These are phyloP conservation scores for Pseudochirops corinnae DNA, from an alignment of 2,797 vertebrate genomes.

Conservation along the genomic window DNA sequence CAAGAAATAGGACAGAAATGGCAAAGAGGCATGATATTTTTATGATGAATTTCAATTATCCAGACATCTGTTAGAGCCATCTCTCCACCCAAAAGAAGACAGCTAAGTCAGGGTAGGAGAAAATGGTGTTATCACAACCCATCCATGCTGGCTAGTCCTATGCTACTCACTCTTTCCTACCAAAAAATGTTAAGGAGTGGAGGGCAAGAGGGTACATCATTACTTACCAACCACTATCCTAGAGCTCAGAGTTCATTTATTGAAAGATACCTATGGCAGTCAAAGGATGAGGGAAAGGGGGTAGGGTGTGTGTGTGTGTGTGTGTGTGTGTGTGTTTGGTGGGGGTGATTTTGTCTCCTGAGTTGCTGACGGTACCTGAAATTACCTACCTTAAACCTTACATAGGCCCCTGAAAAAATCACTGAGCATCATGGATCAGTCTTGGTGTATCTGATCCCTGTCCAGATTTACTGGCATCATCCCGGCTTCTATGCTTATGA, in stretches of 20 bases:
- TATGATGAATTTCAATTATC: neutral
- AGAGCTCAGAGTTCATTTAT: neutral
- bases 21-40: neutral
- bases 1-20: neutral
- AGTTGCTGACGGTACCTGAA: neutral
- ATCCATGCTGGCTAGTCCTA: neutral
- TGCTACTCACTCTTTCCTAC: neutral
- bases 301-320: too few species aligned
- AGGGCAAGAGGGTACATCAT: neutral
- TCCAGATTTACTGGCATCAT: too few species aligned
- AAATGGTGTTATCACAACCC: neutral
- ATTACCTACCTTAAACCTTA: neutral
- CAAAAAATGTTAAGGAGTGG: neutral
- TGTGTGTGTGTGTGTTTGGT: too few species aligned
- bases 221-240: neutral
- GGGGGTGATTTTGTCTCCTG: too few species aligned
- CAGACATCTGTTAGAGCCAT: neutral
- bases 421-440: too few species aligned
- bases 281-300: too few species aligned
- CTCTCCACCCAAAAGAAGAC: neutral
- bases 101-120: neutral
- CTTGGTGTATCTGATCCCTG: too few species aligned
- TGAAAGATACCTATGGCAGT: neutral
- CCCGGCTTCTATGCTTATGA: too few species aligned
- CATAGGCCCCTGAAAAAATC: too few species aligned